These are phyloP conservation scores for Philopedon plagiatum DNA, from an alignment of 2,888 invertebrate species.

Conservation along the genomic window DNA sequence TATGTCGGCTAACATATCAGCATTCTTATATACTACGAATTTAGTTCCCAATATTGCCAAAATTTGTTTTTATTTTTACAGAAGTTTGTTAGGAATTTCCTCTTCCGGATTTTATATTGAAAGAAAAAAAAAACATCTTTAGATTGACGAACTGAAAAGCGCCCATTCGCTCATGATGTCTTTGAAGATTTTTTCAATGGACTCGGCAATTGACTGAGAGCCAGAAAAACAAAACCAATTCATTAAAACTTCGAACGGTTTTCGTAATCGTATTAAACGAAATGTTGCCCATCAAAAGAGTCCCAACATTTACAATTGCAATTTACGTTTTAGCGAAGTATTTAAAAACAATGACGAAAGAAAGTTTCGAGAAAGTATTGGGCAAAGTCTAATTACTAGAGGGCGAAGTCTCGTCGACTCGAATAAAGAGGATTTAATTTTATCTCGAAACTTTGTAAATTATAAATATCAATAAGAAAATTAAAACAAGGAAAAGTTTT, in stretches of 20 bases:
- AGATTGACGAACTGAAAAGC: too few relatives aligned
- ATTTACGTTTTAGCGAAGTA: conserved; percentile 11
- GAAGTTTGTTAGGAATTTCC: too few relatives aligned
- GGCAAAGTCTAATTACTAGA: conserved; percentile 16
- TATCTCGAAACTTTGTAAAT: conserved; percentile 27
- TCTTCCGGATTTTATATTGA: too few relatives aligned
- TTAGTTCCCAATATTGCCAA: too few relatives aligned
- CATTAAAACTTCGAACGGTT: conserved; percentile 23
- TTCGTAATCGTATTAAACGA: conserved; percentile 26
- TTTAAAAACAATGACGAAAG: conserved; percentile 28
- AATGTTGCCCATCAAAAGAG: conserved; percentile 20
- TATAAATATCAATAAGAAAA: conserved; percentile 24
- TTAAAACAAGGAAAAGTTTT: conserved; percentile 16
- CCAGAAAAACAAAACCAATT: conserved; percentile 18
- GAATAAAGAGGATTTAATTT: conserved; percentile 29
- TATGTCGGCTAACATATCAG: too few relatives aligned
- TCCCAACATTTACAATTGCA: conserved; percentile 26
- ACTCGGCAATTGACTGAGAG: conserved; percentile 1
- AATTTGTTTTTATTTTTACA: too few relatives aligned
- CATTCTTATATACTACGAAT: too few relatives aligned
- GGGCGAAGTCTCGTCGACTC: conserved; percentile 11
- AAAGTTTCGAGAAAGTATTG: conserved; percentile 11
- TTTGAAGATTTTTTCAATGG: too few relatives aligned
- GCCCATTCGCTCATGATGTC: too few relatives aligned
- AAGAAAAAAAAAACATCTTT: not conserved